A percentile compares a stretch with the other conserved stretches of the same genome.
Evolutionary conservation across 2,888 invertebrate species (phyloP).

Genomic region (Trichacis sp.): DNA sequence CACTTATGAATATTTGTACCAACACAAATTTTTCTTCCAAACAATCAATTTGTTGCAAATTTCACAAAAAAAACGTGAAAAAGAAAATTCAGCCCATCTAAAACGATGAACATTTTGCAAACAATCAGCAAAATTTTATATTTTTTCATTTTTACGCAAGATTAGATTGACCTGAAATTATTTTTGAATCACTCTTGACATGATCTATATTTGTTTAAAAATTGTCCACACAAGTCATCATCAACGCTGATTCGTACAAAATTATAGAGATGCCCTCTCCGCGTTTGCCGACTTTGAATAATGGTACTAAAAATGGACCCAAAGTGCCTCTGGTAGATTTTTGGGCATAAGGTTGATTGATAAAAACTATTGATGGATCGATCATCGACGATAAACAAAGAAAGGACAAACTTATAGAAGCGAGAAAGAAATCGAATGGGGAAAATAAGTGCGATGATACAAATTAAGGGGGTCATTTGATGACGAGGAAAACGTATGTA

Average conservation of each 20-base stretch:
- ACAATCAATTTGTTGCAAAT: too few relatives aligned
- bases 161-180: too few relatives aligned
- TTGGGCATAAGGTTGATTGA: constrained; percentile 69
- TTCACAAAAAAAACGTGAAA: too few relatives aligned
- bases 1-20: too few relatives aligned
- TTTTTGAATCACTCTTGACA: too few relatives aligned
- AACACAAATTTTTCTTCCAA: too few relatives aligned
- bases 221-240: too few relatives aligned
- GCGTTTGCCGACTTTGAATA: constrained; percentile 64
- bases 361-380: constrained; percentile 53
- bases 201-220: too few relatives aligned
- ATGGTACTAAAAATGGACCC: constrained; percentile 68
- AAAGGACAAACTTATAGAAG: constrained; percentile 23
- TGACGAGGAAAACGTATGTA: constrained; percentile 49
- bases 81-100: too few relatives aligned
- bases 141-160: too few relatives aligned
- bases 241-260: constrained; percentile 15
- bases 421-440: constrained; percentile 25
- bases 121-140: too few relatives aligned
- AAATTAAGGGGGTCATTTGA: constrained; percentile 43
- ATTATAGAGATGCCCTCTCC: constrained; percentile 52
- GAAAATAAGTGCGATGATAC: constrained; percentile 23
- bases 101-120: too few relatives aligned
- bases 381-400: constrained; percentile 33
- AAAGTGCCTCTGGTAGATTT: constrained; percentile 70